Percentiles rank a stretch among this genome's conserved stretches.
These are phyloP conservation scores for Amorpha juglandis DNA, from an alignment of 2,888 invertebrate species.

Conservation along the genomic window DNA sequence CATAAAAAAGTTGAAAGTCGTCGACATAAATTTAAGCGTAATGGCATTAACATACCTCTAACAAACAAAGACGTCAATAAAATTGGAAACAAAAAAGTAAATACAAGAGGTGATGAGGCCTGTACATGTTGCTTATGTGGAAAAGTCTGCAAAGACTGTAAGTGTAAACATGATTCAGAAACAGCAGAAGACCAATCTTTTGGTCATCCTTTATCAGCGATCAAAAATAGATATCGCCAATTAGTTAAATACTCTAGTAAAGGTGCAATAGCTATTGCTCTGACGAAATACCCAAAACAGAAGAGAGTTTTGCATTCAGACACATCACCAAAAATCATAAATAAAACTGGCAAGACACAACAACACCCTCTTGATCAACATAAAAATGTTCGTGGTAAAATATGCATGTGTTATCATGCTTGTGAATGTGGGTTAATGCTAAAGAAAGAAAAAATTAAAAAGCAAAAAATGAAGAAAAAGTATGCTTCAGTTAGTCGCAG, in stretches of 20 bases:
- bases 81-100: background rate
- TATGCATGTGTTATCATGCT: conserved; percentile 28
- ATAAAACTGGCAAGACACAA: background rate
- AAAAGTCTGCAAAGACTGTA: background rate
- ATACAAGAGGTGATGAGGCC: background rate
- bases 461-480: conserved; percentile 23
- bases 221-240: conserved; percentile 1
- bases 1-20: conserved; percentile 1
- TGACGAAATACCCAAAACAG: background rate
- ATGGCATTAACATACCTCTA: background rate
- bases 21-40: conserved; percentile 18
- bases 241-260: background rate
- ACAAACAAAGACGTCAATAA: background rate
- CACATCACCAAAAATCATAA: background rate
- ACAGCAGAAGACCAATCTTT: conserved; percentile 4
- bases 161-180: background rate
- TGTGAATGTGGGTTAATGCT: conserved; percentile 23
- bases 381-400: conserved; percentile 9
- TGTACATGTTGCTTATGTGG: conserved; percentile 16
- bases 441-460: conserved; percentile 13
- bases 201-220: background rate
- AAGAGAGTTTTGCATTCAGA: background rate
- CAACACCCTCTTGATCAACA: background rate
- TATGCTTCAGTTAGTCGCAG: conserved; percentile 12
- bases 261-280: background rate